Percentiles rank a stretch among this genome's conserved stretches.
Evolutionary conservation across 2,797 vertebrate species (phyloP).

Genomic region (Siniperca scherzeri): DNA sequence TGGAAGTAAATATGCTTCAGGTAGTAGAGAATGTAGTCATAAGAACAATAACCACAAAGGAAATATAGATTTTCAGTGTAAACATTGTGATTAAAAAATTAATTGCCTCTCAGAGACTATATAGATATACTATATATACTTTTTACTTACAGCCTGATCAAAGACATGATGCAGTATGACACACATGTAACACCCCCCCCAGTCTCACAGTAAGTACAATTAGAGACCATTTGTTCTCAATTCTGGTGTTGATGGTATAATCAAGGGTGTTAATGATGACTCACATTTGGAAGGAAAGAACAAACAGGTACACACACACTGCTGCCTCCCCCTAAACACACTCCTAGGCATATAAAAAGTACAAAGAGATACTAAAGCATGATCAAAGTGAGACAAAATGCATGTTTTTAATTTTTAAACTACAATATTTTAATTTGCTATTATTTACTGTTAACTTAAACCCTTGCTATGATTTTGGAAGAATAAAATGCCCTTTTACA

Average conservation of each 20-base stretch:
- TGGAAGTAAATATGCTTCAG: not conserved
- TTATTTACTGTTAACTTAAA: not conserved
- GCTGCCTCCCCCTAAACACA: slow-evolving; percentile 7
- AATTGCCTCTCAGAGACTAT: too few relatives aligned
- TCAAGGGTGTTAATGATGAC: slow-evolving; percentile 79
- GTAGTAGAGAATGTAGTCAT: not conserved
- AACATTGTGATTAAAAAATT: not conserved
- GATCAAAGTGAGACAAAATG: not conserved
- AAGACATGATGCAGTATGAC: slow-evolving; percentile 23
- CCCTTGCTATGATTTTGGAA: not conserved
- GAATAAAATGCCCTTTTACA: not conserved
- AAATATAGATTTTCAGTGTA: not conserved
- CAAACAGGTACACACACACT: slow-evolving; percentile 60
- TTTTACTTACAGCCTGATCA: slow-evolving; percentile 14
- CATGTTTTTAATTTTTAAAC: not conserved
- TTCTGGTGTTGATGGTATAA: slow-evolving; percentile 67
- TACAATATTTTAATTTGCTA: not conserved
- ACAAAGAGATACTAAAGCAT: not conserved
- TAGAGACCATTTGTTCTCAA: slow-evolving; percentile 83
- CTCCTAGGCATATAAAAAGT: not conserved
- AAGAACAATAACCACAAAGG: not conserved
- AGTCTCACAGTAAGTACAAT: slow-evolving; percentile 54
- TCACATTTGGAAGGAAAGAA: slow-evolving; percentile 80
- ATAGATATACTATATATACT: not conserved
- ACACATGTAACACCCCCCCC: not conserved